phyloP scores from a whole-genome alignment of 2,888 invertebrate species.

The Zhuqinia jingwanae region DNA sequence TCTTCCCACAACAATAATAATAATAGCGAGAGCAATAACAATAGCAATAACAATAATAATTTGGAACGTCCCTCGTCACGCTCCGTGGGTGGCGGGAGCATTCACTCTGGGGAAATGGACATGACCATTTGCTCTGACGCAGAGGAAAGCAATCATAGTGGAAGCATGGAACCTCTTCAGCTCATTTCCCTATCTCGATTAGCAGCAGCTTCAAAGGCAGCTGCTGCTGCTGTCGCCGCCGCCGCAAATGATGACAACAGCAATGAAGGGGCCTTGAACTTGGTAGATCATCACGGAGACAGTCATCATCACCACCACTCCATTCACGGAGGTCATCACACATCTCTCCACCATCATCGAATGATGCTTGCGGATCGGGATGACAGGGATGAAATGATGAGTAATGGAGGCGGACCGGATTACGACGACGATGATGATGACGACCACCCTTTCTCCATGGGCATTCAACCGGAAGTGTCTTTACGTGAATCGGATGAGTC shows the following conservation, averaged over 20 bases:
- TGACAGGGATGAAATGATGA: slow-evolving; percentile 73
- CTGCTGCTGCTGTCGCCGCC: not conserved
- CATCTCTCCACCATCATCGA: slow-evolving; percentile 6
- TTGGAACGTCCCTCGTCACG: slow-evolving; percentile 61
- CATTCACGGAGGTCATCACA: slow-evolving; percentile 34
- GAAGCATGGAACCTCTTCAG: slow-evolving; percentile 68
- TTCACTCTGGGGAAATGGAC: slow-evolving; percentile 68
- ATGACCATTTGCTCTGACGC: slow-evolving; percentile 61
- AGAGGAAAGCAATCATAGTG: slow-evolving; percentile 69
- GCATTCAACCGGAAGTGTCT: slow-evolving; percentile 78
- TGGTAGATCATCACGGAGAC: slow-evolving; percentile 59
- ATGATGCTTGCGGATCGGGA: slow-evolving; percentile 61
- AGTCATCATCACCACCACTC: slow-evolving; percentile 45
- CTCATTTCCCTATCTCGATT: slow-evolving; percentile 63
- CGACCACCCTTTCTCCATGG: slow-evolving; percentile 74
- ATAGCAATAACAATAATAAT: slow-evolving; percentile 45
- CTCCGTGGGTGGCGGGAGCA: slow-evolving; percentile 60
- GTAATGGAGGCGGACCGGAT: slow-evolving; percentile 72
- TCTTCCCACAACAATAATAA: slow-evolving; percentile 60
- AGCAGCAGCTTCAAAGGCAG: slow-evolving; percentile 49
- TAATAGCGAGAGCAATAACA: slow-evolving; percentile 33
- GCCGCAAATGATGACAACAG: slow-evolving; percentile 49
- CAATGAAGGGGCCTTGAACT: slow-evolving; percentile 67
- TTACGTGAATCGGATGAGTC: slow-evolving; percentile 78
- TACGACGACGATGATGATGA: slow-evolving; percentile 78